Evolutionary conservation across 2,888 invertebrate species (phyloP).

Genomic region (Trachelus troglodyta): DNA sequence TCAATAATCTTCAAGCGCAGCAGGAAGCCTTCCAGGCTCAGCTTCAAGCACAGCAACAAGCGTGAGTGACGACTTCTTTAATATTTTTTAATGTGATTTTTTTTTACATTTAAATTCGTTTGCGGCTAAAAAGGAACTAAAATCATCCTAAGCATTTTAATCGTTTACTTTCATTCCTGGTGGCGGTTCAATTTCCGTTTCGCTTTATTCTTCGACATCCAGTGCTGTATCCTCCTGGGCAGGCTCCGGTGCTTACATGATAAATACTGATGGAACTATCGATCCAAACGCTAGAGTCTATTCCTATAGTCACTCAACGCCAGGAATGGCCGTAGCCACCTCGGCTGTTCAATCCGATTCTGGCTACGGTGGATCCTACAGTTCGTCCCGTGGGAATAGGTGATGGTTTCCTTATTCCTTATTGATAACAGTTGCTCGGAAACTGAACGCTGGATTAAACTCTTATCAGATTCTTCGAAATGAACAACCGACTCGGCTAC

Average conservation of each 20-base stretch:
- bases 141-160: not conserved
- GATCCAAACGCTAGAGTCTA: slow-evolving; percentile 33
- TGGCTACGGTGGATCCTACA: slow-evolving; percentile 25
- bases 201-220: slow-evolving; percentile 16
- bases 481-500: slow-evolving; percentile 27
- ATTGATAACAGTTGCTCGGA: not conserved
- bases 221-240: slow-evolving; percentile 22
- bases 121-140: not conserved
- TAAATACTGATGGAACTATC: slow-evolving; percentile 27
- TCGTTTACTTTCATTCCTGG: slow-evolving; percentile 10
- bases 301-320: slow-evolving; percentile 27
- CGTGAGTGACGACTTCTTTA: slow-evolving; percentile 35
- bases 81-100: not conserved
- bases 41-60: slow-evolving; percentile 41
- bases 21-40: slow-evolving; percentile 33
- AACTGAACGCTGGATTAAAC: not conserved
- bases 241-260: slow-evolving; percentile 35
- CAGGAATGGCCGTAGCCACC: slow-evolving; percentile 20
- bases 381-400: slow-evolving; percentile 28
- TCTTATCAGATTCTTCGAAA: slow-evolving; percentile 27
- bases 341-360: slow-evolving; percentile 21
- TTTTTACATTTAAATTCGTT: not conserved
- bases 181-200: slow-evolving; percentile 21
- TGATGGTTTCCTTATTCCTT: slow-evolving; percentile 26
- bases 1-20: slow-evolving; percentile 39